phyloP scores from a whole-genome alignment of 2,797 vertebrate genomes.

The Argya squamiceps region DNA sequence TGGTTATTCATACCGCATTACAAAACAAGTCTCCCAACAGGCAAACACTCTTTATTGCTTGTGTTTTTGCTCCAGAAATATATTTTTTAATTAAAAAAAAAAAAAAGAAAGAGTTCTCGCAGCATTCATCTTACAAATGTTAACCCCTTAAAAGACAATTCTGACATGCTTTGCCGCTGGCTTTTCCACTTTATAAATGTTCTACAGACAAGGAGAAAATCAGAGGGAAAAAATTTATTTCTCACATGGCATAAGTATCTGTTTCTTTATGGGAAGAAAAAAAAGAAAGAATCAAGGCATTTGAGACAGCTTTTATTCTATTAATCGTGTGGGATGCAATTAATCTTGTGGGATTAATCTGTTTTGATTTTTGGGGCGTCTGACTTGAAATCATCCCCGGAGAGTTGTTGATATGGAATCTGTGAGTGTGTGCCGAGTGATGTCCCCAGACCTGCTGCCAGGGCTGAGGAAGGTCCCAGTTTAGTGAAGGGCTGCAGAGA shows the following conservation, averaged over 20 bases:
- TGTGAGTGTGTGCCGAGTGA: rapidly evolving
- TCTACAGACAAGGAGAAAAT: slow-evolving; percentile 36
- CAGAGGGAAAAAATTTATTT: slow-evolving; percentile 44
- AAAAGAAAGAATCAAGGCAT: neutral
- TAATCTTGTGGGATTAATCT: neutral
- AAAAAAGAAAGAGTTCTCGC: neutral
- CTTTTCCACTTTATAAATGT: slow-evolving; percentile 56
- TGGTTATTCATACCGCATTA: slow-evolving; percentile 71
- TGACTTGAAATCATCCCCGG: neutral
- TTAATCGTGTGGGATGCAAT: neutral
- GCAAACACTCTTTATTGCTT: slow-evolving; percentile 68
- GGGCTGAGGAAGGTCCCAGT: neutral
- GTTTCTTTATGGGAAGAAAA: neutral
- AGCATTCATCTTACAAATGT: slow-evolving; percentile 70
- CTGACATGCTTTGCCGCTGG: slow-evolving; percentile 55
- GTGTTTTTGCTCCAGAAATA: slow-evolving; percentile 65
- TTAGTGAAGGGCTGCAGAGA: rapidly evolving
- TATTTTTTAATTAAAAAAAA: slow-evolving; percentile 69
- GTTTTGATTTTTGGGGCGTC: neutral
- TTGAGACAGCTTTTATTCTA: neutral
- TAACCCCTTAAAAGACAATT: slow-evolving; percentile 63
- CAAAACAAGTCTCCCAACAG: slow-evolving; percentile 74
- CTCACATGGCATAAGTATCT: neutral
- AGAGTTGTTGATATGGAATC: rapidly evolving
- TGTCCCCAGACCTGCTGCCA: neutral